Base-by-base conservation (phyloP, 2,888 invertebrate genomes). In the Amiota communis region DNA sequence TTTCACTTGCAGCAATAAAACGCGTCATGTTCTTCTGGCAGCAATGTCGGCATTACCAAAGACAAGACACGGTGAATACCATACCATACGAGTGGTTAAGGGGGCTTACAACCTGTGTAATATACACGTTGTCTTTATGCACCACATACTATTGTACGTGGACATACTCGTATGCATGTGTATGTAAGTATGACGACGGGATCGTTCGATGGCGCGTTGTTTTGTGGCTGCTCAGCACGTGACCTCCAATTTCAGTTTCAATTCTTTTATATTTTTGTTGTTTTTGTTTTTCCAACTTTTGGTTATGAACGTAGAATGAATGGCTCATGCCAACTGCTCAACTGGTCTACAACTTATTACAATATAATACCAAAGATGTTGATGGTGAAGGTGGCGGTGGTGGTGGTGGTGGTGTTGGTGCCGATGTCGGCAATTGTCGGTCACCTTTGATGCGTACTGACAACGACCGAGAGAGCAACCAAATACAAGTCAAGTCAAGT, bases 1-100 rank as follows among this genome's bases (percentile, higher is more conserved):
- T 80, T 83, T 83, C 83, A 84, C 83, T 81, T 81, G 83, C 75
- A 71, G 70, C 48, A 46, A 48, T 15, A 47, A 47, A 12, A 13
- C 48, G n/a, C n/a, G 57, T 17, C n/a, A 13, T 20, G 8, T n/a
- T 12, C 53, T n/a, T 12, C 53, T 20, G 59, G 59, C 59, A 17
- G 20, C 20, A 20, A 11, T 17, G 53, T 17, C 67, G 67, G 67
- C 67, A 48, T 68, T 68, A 53, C 51, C 67, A 68, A 68, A 68
- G 51, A 68, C 46, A 48, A 12, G 23, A 53, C 51, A n/a, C 6
- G 36, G 59, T 10, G 36, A 36, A 36, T 36, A 36, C 36, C 36
- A 36, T 36, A 36, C 23, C 2, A 36, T 36, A 36, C 23, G 1
- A 36, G 36, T 59, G 59, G 59, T 20, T n/a, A 59, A 59, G 4